Percentiles rank a stretch among this genome's conserved stretches.
phyloP scores from a whole-genome alignment of 2,113 vertebrate species.

The Pelodiscus sinensis region DNA sequence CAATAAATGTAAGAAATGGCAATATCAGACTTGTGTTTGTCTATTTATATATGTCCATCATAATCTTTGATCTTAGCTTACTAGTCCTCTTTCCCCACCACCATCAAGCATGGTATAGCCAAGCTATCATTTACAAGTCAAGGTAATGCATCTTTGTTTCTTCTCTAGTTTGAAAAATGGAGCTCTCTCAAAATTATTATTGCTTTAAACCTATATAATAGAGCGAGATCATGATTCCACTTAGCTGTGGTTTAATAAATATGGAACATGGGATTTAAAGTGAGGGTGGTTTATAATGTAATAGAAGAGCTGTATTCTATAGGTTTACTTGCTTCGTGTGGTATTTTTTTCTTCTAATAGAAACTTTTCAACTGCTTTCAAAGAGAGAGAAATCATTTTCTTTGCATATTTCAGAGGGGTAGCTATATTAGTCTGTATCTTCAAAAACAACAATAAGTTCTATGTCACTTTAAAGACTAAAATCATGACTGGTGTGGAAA shows the following conservation, averaged over 20 bases:
- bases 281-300: conserved; percentile 24
- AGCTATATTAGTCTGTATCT: too few species aligned
- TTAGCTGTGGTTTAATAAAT: conserved; percentile 70
- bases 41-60: neutral
- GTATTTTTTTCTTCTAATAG: conserved; percentile 65
- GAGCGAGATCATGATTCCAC: conserved; percentile 64
- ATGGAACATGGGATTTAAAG: conserved; percentile 47
- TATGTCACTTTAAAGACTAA: too few species aligned
- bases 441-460: too few species aligned
- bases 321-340: conserved; percentile 26
- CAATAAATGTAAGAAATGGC: neutral
- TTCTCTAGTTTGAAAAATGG: conserved; percentile 33
- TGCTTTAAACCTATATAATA: conserved; percentile 60
- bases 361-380: conserved; percentile 68
- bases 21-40: neutral
- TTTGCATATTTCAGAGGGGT: conserved; percentile 14
- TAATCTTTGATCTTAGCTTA: neutral
- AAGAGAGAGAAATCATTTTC: conserved; percentile 70
- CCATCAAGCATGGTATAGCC: neutral
- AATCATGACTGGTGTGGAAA: too few species aligned
- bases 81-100: neutral
- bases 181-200: conserved; percentile 66
- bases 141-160: neutral
- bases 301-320: conserved; percentile 50
- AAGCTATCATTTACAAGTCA: neutral